These are phyloP conservation scores for Drosophila barbarae DNA, from an alignment of 2,888 invertebrate species.

Conservation along the genomic window DNA sequence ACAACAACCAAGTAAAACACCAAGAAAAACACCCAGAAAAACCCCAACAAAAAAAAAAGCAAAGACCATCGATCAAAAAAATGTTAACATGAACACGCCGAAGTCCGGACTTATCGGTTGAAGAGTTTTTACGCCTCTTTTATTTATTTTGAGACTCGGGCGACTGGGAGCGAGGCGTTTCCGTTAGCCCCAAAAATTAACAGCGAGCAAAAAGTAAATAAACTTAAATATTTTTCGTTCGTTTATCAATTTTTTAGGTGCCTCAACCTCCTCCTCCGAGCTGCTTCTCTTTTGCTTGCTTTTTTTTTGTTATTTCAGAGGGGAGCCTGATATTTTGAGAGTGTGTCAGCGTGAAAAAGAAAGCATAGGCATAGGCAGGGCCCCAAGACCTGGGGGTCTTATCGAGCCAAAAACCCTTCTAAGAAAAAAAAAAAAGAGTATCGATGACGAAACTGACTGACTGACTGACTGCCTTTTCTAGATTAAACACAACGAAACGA, in stretches of 20 bases:
- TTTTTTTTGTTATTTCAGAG: background rate
- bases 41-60: constrained; percentile 9
- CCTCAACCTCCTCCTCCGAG: background rate
- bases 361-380: constrained; percentile 49
- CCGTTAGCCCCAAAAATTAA: constrained; percentile 42
- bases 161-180: constrained; percentile 32
- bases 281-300: background rate
- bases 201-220: constrained; percentile 52
- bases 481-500: constrained; percentile 25
- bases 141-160: constrained; percentile 31
- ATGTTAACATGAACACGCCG: constrained; percentile 57
- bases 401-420: constrained; percentile 17
- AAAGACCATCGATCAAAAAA: constrained; percentile 64
- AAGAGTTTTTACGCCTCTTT: constrained; percentile 62
- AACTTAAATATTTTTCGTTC: constrained; percentile 46
- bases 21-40: constrained; percentile 1
- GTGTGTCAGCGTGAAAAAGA: constrained; percentile 55
- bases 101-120: constrained; percentile 59
- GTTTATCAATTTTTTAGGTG: constrained; percentile 37
- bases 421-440: constrained; percentile 30
- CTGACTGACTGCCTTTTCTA: constrained; percentile 13
- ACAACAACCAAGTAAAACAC: background rate
- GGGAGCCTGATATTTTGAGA: constrained; percentile 43
- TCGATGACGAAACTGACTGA: constrained; percentile 58
- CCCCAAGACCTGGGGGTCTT: constrained; percentile 29